Evolutionary conservation across 2,888 invertebrate genomes (phyloP), one percentile per base, ranked within the genome.

Genomic region (Metacarcinus magister): DNA sequence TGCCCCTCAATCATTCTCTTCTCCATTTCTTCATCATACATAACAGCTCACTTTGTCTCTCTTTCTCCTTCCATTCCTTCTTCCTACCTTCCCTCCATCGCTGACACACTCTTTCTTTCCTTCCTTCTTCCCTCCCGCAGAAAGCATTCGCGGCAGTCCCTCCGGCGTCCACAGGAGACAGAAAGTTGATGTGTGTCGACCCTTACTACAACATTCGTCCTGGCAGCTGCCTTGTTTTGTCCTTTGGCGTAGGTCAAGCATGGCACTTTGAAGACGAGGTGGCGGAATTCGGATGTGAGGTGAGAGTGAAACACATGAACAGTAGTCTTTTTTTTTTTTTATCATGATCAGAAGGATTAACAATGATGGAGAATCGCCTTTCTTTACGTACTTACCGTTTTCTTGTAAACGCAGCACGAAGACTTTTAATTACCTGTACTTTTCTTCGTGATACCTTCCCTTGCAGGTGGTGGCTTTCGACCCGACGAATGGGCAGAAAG

Each of bases 211-310:
- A 39, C 43, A 39, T 93, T 43, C 7, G 13, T n/a, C 93, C 93
- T 13, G 93, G 75, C 23, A 10, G 44, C 60, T 93, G 93, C 75
- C 67, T 93, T 43, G 93, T 93, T 8, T 44, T 93, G 43, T 75
- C 93, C 75, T 93, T 93, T 43, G 93, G 93, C 23, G 75, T 93
- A 1, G 75, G 75, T 39, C 54, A 93, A 5, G 67, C 28, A 23
- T 93, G 93, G 93, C 13, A 23, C 39, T 93, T 93, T 23, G 93
- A 93, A 67, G 93, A 93, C 39, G 93, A 93, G 93, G 67, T 93
- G 43, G 93, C 93, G 4, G 75, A 93, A 43, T 93, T 93, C 39
- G 93, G 93, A 10, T 93, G 93, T 39, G 43, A 93, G 93, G 93
- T 93, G 32, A 60, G 93, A 32, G 60, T n/a, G n/a, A 48, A 48